phyloP scores from a whole-genome alignment of 2,797 vertebrate genomes.

The Artibeus jamaicensis region DNA sequence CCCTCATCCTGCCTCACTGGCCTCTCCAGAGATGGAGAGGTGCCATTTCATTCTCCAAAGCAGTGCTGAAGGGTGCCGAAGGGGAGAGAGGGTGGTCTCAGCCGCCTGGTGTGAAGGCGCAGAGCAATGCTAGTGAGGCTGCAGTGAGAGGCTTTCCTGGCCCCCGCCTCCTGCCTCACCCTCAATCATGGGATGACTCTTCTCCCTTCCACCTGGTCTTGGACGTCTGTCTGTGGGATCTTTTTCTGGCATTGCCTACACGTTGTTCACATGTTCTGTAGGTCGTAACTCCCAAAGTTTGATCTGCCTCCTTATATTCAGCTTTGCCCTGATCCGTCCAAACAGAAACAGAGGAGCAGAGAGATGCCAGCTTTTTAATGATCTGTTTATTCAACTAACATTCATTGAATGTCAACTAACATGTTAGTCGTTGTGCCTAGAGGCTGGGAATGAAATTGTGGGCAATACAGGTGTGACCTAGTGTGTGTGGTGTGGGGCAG shows the following conservation, averaged over 20 bases:
- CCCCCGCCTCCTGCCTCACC: not conserved
- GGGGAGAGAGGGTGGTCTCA: not conserved
- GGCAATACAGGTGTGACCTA: not conserved
- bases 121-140: not conserved
- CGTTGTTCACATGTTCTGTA: not conserved
- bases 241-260: not conserved
- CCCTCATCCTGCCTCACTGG: not conserved
- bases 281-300: not conserved
- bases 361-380: not conserved
- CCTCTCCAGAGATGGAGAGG: not conserved
- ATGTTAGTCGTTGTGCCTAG: not conserved
- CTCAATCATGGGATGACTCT: not conserved
- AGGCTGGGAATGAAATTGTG: not conserved
- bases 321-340: not conserved
- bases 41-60: not conserved
- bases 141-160: not conserved
- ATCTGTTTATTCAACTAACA: not conserved
- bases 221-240: not conserved
- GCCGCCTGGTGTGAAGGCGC: not conserved
- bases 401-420: not conserved
- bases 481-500: not conserved
- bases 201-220: not conserved
- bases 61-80: not conserved
- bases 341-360: not conserved
- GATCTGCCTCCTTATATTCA: not conserved